phyloP scores from a whole-genome alignment of 1,140 invertebrate species.

The Episyrphus balteatus region DNA sequence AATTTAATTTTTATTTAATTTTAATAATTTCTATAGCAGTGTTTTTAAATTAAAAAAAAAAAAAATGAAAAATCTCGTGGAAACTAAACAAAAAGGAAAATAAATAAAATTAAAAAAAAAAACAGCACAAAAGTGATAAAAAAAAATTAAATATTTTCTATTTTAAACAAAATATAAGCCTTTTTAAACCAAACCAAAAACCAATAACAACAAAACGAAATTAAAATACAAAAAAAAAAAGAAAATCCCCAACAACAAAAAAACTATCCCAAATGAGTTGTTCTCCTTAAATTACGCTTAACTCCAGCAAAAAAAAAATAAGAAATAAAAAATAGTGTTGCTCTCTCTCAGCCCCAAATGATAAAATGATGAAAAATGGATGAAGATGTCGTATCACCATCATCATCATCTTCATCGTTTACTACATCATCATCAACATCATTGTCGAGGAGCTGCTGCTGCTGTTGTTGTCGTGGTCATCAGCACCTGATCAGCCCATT shows the following conservation, averaged over 20 bases:
- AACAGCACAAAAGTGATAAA: background rate
- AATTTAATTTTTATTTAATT: too few species aligned
- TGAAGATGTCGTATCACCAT: slow-evolving; percentile 6
- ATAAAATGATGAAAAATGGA: slow-evolving; percentile 4
- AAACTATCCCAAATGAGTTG: background rate
- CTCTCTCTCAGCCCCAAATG: background rate
- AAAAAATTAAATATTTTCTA: background rate
- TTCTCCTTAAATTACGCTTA: background rate
- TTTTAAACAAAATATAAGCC: background rate
- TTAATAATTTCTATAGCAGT: too few species aligned
- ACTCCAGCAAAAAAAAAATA: background rate
- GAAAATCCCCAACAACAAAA: background rate
- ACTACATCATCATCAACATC: too few species aligned
- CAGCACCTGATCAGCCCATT: slow-evolving; percentile 4
- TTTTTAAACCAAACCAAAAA: background rate
- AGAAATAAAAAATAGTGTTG: background rate
- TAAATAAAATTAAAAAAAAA: too few species aligned
- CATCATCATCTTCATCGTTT: too few species aligned
- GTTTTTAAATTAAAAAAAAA: too few species aligned
- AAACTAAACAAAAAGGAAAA: too few species aligned
- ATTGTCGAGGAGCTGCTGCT: too few species aligned
- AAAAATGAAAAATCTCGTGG: too few species aligned
- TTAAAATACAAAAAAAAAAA: too few species aligned
- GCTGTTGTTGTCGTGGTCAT: background rate
- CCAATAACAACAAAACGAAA: too few species aligned